Evolutionary conservation across 2,797 vertebrate genomes (phyloP).

Genomic region (Rhabdomys pumilio): DNA sequence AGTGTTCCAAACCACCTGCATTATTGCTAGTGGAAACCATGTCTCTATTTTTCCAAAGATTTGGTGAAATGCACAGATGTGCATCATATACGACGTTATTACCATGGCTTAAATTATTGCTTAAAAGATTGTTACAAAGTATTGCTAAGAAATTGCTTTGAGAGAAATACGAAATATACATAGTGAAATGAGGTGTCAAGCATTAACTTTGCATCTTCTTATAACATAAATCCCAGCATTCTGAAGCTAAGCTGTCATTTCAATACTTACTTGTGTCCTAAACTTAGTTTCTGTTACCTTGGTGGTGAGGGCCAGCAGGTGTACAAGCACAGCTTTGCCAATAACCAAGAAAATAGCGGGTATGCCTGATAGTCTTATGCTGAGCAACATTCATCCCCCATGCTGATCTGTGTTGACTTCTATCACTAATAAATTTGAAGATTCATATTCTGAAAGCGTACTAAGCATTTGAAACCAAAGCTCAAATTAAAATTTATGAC

Average conservation of each 20-base stretch:
- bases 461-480: slow-evolving; percentile 60
- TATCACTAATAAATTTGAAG: slow-evolving; percentile 60
- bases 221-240: slow-evolving; percentile 67
- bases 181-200: slow-evolving; percentile 67
- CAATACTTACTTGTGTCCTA: slow-evolving; percentile 18
- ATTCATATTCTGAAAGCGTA: slow-evolving; percentile 12
- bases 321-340: background rate
- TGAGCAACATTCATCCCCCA: slow-evolving; percentile 74
- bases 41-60: slow-evolving; percentile 71
- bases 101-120: slow-evolving; percentile 88
- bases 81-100: slow-evolving; percentile 63
- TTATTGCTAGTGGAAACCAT: slow-evolving; percentile 83
- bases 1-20: slow-evolving; percentile 55
- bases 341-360: slow-evolving; percentile 46
- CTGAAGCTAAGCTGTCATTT: slow-evolving; percentile 47
- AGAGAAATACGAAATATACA: slow-evolving; percentile 68
- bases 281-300: background rate
- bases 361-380: slow-evolving; percentile 62
- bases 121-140: slow-evolving; percentile 81
- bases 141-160: slow-evolving; percentile 86
- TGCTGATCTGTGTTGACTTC: slow-evolving; percentile 50
- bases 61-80: slow-evolving; percentile 54
- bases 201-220: slow-evolving; percentile 59
- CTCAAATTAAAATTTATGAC: slow-evolving; percentile 59
- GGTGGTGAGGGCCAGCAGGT: slow-evolving; percentile 50